Conservation (phyloP, 2,888 invertebrate species). For the Epinotia nisella region DNA sequence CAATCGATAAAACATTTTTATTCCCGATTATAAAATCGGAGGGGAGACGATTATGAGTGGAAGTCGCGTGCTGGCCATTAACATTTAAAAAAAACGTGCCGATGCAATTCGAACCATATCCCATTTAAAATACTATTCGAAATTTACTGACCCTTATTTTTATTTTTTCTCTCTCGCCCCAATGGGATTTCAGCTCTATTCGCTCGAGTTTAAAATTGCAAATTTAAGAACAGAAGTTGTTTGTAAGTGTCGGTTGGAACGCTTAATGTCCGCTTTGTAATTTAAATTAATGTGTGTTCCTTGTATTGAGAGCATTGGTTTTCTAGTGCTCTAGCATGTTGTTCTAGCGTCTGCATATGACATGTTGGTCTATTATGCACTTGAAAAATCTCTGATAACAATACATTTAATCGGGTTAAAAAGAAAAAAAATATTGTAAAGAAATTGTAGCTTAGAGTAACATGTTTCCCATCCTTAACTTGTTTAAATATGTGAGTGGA, state of each 20-base stretch:
- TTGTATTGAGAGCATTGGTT: slow-evolving; percentile 39
- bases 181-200: slow-evolving; percentile 14
- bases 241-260: slow-evolving; percentile 17
- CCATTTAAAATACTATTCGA: slow-evolving; percentile 10
- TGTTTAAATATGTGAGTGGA: too few species aligned
- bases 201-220: neutral
- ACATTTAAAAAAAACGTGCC: slow-evolving; percentile 18
- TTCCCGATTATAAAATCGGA: slow-evolving; percentile 66
- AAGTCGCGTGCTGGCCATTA: slow-evolving; percentile 70
- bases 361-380: slow-evolving; percentile 13
- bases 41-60: slow-evolving; percentile 69
- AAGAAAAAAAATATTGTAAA: too few species aligned
- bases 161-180: neutral
- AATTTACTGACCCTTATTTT: slow-evolving; percentile 10
- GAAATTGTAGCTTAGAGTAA: too few species aligned
- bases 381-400: neutral
- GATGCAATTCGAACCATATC: slow-evolving; percentile 17
- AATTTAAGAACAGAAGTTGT: neutral
- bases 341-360: slow-evolving; percentile 13
- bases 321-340: slow-evolving; percentile 24
- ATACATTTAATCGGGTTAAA: neutral
- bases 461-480: too few species aligned
- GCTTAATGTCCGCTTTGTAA: slow-evolving; percentile 41
- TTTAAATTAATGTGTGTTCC: slow-evolving; percentile 43
- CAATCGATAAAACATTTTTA: slow-evolving; percentile 72